Evolutionary conservation across 2,888 invertebrate genomes (phyloP).

Genomic region (Orthonychiurus folsomi): DNA sequence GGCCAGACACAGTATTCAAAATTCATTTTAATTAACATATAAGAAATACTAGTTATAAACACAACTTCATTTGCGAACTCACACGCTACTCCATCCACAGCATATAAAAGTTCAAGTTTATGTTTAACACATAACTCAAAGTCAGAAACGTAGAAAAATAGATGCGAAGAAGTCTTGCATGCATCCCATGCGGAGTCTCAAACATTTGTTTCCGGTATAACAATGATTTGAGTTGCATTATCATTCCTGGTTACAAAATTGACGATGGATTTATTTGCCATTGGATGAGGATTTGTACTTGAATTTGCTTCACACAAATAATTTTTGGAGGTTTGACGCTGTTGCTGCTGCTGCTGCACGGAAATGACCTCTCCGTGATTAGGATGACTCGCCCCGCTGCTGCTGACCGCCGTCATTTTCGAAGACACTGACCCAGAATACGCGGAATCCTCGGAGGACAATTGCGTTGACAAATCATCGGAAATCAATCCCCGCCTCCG

Average conservation of each 20-base stretch:
- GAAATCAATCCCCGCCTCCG: background rate
- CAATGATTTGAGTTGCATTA: constrained; percentile 36
- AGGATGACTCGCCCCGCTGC: background rate
- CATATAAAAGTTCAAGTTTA: too few species aligned
- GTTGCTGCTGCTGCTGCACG: background rate
- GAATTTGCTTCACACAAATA: constrained; percentile 12
- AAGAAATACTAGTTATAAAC: too few species aligned
- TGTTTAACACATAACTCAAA: too few species aligned
- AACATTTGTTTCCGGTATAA: constrained; percentile 39
- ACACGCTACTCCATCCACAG: too few species aligned
- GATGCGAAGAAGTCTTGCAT: background rate
- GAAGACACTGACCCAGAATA: constrained; percentile 28
- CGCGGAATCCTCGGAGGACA: constrained; percentile 35
- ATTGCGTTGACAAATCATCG: constrained; percentile 17
- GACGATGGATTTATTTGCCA: constrained; percentile 25
- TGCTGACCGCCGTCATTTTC: background rate
- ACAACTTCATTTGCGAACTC: too few species aligned
- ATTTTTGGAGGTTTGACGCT: background rate
- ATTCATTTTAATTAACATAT: background rate
- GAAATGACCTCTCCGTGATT: background rate
- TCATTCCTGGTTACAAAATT: constrained; percentile 39
- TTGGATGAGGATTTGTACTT: constrained; percentile 18
- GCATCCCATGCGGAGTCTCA: constrained; percentile 17
- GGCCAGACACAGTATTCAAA: too few species aligned
- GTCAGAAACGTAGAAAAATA: background rate